phyloP scores from a whole-genome alignment of 1,140 invertebrate genomes.

The Cardiocondyla obscurior region DNA sequence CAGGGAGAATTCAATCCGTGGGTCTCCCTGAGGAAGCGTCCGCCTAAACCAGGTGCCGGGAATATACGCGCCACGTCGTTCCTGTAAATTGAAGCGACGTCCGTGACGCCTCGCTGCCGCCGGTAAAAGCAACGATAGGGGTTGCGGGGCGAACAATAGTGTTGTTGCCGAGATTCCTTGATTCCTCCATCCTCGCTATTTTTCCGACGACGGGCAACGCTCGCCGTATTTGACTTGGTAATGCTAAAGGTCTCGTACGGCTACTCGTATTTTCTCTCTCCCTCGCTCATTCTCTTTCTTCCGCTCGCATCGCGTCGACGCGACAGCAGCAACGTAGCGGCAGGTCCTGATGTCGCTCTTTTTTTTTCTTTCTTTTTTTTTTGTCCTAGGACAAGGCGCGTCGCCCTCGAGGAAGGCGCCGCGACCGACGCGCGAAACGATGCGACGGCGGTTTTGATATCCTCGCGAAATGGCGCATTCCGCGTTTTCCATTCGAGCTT shows the following conservation, averaged over 20 bases:
- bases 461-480: slow-evolving; percentile 57
- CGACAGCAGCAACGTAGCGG: slow-evolving; percentile 61
- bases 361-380: too few species aligned
- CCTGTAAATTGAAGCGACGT: slow-evolving; percentile 69
- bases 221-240: slow-evolving; percentile 83
- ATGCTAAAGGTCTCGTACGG: slow-evolving; percentile 78
- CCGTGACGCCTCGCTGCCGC: slow-evolving; percentile 8
- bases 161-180: slow-evolving; percentile 75
- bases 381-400: slow-evolving; percentile 65
- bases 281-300: background rate
- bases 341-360: slow-evolving; percentile 66
- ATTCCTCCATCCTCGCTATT: slow-evolving; percentile 75
- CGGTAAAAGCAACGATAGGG: background rate
- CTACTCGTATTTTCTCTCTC: slow-evolving; percentile 44
- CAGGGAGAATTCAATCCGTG: slow-evolving; percentile 38
- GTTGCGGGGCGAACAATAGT: slow-evolving; percentile 22
- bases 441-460: slow-evolving; percentile 57
- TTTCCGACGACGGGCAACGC: slow-evolving; percentile 73
- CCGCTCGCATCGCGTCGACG: slow-evolving; percentile 22
- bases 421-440: slow-evolving; percentile 51
- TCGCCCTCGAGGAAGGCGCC: slow-evolving; percentile 48
- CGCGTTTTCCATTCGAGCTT: slow-evolving; percentile 36
- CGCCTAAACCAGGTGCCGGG: slow-evolving; percentile 67
- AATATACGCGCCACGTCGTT: slow-evolving; percentile 62
- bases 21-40: slow-evolving; percentile 40